Percentiles rank a stretch among this genome's conserved stretches.
Conservation (phyloP, 2,797 vertebrate species). For the Sebastiscus albofasciatus region DNA sequence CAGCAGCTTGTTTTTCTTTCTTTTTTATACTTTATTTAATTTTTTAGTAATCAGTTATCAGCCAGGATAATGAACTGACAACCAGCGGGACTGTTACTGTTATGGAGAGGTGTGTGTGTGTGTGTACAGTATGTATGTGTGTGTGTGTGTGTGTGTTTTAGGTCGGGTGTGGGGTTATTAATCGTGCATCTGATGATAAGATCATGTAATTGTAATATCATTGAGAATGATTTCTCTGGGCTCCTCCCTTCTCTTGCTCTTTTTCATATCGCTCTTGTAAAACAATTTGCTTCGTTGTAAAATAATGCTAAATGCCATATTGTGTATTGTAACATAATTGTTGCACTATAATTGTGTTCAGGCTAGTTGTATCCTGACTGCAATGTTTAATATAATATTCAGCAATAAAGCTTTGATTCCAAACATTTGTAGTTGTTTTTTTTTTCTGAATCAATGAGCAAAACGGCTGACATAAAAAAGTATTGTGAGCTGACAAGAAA, state of each 20-base stretch:
- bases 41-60: conserved; percentile 46
- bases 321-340: conserved; percentile 86
- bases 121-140: conserved; percentile 6
- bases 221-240: conserved; percentile 48
- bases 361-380: conserved; percentile 78
- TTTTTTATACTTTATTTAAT: conserved; percentile 41
- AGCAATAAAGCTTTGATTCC: conserved; percentile 87
- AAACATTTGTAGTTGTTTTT: conserved; percentile 33
- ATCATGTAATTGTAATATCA: conserved; percentile 43
- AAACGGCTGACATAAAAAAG: neutral
- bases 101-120: conserved; percentile 25
- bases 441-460: neutral
- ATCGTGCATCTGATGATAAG: conserved; percentile 29
- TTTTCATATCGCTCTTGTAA: conserved; percentile 78
- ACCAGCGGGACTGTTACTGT: conserved; percentile 70
- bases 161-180: conserved; percentile 9
- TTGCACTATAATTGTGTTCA: conserved; percentile 85
- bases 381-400: conserved; percentile 83
- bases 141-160: neutral
- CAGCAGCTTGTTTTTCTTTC: conserved; percentile 21
- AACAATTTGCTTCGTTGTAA: conserved; percentile 82
- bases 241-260: conserved; percentile 48
- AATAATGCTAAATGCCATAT: conserved; percentile 78
- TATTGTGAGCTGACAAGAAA: neutral
- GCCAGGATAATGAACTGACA: conserved; percentile 52